Conservation (phyloP, 2,888 invertebrate species). For the Amphipoea lucens region DNA sequence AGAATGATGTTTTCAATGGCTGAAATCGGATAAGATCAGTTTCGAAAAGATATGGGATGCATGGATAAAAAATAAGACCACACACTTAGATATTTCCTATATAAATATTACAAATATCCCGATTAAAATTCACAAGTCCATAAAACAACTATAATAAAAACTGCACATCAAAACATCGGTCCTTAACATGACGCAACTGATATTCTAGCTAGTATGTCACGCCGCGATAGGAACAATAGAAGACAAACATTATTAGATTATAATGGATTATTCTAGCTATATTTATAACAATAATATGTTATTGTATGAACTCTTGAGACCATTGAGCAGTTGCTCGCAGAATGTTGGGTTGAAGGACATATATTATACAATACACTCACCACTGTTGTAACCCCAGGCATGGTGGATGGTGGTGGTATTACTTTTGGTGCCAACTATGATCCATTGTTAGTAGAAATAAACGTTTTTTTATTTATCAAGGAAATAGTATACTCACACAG, state of each 20-base stretch:
- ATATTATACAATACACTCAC: not conserved
- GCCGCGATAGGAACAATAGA: constrained; percentile 47
- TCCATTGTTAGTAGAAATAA: too few relatives aligned
- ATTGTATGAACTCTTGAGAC: constrained; percentile 20
- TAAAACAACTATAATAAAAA: constrained; percentile 6
- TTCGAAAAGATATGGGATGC: not conserved
- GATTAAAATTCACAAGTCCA: constrained; percentile 27
- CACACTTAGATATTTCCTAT: not conserved
- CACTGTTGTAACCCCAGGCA: not conserved
- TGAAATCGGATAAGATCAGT: not conserved
- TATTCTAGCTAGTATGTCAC: constrained; percentile 15
- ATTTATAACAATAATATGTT: constrained; percentile 46
- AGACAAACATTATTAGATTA: constrained; percentile 31
- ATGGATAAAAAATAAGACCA: not conserved
- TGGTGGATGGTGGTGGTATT: too few relatives aligned
- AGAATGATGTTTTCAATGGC: not conserved
- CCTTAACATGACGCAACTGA: constrained; percentile 28
- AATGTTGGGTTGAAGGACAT: constrained; percentile 1
- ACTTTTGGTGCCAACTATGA: too few relatives aligned
- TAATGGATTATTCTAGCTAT: constrained; percentile 51
- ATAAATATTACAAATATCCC: not conserved
- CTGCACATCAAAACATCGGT: constrained; percentile 22
- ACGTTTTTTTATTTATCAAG: too few relatives aligned
- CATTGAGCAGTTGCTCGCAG: constrained; percentile 6
- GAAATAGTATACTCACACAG: too few relatives aligned